Evolutionary conservation across 2,888 invertebrate genomes (phyloP).

Genomic region (Pachycephus smyrnensis): DNA sequence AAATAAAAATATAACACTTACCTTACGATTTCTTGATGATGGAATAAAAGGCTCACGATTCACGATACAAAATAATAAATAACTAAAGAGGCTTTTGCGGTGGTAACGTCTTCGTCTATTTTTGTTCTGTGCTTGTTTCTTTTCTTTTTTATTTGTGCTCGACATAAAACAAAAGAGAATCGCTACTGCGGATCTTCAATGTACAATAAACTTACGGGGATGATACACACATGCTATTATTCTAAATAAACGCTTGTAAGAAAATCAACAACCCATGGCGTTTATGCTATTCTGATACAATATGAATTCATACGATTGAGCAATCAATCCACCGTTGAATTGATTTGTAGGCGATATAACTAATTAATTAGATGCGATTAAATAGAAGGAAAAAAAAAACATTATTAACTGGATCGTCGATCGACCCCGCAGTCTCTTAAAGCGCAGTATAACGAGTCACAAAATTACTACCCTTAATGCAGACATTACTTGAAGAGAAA

Average conservation of each 20-base stretch:
- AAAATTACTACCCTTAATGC: background rate
- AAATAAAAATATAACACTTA: slow-evolving; percentile 30
- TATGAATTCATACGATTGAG: background rate
- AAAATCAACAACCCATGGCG: background rate
- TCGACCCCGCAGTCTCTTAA: background rate
- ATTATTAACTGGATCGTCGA: background rate
- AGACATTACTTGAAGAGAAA: background rate
- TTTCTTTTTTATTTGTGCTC: slow-evolving; percentile 6
- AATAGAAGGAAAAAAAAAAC: background rate
- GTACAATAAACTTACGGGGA: slow-evolving; percentile 43
- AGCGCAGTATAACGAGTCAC: background rate
- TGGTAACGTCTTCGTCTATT: slow-evolving; percentile 10
- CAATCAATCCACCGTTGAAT: background rate
- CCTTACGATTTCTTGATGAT: slow-evolving; percentile 14
- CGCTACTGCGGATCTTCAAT: slow-evolving; percentile 34
- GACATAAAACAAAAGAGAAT: slow-evolving; percentile 29
- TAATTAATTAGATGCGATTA: background rate
- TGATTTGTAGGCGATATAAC: background rate
- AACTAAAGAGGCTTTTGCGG: slow-evolving; percentile 20
- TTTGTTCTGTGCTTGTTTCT: slow-evolving; percentile 13
- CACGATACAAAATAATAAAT: slow-evolving; percentile 31
- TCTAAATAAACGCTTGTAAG: slow-evolving; percentile 24
- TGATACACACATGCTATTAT: slow-evolving; percentile 53
- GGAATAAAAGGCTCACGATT: slow-evolving; percentile 27
- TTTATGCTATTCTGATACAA: background rate